phyloP scores from a whole-genome alignment of 2,113 vertebrate genomes.

The Falcunculus frontatus region DNA sequence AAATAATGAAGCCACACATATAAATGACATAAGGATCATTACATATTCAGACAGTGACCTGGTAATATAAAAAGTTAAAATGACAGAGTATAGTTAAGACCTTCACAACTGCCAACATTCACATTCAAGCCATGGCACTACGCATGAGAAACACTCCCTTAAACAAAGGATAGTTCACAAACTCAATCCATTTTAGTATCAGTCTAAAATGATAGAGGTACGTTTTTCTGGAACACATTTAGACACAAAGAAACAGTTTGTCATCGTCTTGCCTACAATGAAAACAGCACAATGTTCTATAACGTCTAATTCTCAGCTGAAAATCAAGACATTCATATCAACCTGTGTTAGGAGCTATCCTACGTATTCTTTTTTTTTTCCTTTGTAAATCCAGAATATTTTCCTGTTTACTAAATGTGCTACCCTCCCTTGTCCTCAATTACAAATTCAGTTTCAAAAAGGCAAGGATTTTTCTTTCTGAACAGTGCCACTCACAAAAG shows the following conservation, averaged over 20 bases:
- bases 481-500: neutral
- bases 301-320: neutral
- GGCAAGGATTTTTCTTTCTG: neutral
- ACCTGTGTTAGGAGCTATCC: neutral
- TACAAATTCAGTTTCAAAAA: neutral
- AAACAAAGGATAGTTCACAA: neutral
- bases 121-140: neutral
- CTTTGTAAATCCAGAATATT: neutral
- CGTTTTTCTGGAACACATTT: neutral
- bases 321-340: neutral
- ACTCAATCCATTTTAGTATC: neutral
- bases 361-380: neutral
- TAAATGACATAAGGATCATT: neutral
- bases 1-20: neutral
- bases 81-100: neutral
- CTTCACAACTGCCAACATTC: neutral
- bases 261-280: neutral
- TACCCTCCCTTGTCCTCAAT: neutral
- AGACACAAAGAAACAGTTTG: neutral
- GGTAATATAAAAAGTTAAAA: neutral
- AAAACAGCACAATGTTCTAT: neutral
- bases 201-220: neutral
- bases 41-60: neutral
- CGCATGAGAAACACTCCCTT: neutral
- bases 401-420: neutral